Conservation (phyloP, 2,888 invertebrate species). For the Erebia epiphron region DNA sequence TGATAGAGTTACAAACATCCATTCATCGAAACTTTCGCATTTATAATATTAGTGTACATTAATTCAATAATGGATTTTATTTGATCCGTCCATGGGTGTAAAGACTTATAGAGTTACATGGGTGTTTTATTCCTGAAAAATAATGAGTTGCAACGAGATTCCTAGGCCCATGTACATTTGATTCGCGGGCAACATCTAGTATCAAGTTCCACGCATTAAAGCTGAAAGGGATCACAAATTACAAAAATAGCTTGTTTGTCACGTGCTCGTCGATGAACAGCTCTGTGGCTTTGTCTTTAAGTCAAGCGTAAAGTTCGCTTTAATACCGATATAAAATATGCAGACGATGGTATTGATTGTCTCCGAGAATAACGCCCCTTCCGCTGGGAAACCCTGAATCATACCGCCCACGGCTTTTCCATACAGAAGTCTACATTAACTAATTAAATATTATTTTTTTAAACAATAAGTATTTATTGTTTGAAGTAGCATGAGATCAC, state of each 20-base stretch:
- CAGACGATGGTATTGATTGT: slow-evolving; percentile 78
- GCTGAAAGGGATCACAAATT: slow-evolving; percentile 2
- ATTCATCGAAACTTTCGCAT: no score
- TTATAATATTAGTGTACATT: no score
- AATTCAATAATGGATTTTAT: no score
- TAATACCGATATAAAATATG: slow-evolving; percentile 75
- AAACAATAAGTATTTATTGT: no score
- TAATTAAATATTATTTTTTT: neutral
- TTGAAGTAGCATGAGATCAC: no score
- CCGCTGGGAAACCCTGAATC: slow-evolving; percentile 52
- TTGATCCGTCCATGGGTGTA: no score
- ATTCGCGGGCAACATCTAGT: no score
- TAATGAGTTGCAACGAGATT: no score
- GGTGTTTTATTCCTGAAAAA: no score
- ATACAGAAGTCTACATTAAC: neutral
- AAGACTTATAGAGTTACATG: no score
- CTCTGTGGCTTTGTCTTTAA: slow-evolving; percentile 23
- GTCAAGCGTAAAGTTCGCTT: slow-evolving; percentile 41
- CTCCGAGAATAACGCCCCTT: slow-evolving; percentile 74
- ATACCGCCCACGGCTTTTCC: slow-evolving; percentile 24
- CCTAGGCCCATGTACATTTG: no score
- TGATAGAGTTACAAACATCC: no score
- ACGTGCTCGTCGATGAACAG: slow-evolving; percentile 4
- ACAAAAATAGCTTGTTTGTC: slow-evolving; percentile 3
- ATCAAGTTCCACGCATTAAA: neutral